A percentile compares a stretch with the other conserved stretches of the same genome.
phyloP scores from a whole-genome alignment of 2,888 invertebrate species.

The Caenorhabditis sp. region DNA sequence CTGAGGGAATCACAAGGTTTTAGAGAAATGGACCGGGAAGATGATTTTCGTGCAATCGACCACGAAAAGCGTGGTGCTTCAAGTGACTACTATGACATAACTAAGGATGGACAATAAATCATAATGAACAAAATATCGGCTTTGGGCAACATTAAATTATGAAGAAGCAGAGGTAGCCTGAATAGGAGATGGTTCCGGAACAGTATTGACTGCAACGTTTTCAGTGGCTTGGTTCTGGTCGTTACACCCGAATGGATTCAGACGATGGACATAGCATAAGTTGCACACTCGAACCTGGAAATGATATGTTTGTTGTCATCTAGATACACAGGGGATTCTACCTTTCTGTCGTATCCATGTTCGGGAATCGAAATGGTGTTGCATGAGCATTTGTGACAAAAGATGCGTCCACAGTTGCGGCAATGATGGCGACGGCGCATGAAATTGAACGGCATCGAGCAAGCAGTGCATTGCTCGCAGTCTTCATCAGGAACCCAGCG shows the following conservation, averaged over 20 bases:
- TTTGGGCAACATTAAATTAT: constrained; percentile 20
- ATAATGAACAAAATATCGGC: neutral
- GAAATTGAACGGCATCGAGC: constrained; percentile 94
- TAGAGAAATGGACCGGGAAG: neutral
- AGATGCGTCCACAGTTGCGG: constrained; percentile 91
- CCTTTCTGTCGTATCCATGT: constrained; percentile 81
- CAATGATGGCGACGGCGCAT: constrained; percentile 97
- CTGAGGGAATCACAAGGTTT: constrained; percentile 7
- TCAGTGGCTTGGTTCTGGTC: constrained; percentile 42
- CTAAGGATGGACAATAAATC: constrained; percentile 1
- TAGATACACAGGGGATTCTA: too few relatives aligned
- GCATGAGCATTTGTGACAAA: constrained; percentile 80
- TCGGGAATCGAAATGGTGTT: constrained; percentile 81
- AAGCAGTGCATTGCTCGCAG: constrained; percentile 90
- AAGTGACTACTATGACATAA: constrained; percentile 6
- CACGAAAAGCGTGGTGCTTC: neutral
- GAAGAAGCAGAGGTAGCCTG: constrained; percentile 49
- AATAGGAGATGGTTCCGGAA: constrained; percentile 3
- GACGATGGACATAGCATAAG: constrained; percentile 81
- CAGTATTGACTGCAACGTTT: constrained; percentile 1
- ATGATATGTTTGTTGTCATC: too few relatives aligned
- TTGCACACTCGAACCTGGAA: constrained; percentile 82
- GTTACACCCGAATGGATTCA: constrained; percentile 79
- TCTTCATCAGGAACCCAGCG: constrained; percentile 90
- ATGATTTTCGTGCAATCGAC: neutral